Conservation (phyloP, 2,797 vertebrate species). For the Lateolabrax maculatus region DNA sequence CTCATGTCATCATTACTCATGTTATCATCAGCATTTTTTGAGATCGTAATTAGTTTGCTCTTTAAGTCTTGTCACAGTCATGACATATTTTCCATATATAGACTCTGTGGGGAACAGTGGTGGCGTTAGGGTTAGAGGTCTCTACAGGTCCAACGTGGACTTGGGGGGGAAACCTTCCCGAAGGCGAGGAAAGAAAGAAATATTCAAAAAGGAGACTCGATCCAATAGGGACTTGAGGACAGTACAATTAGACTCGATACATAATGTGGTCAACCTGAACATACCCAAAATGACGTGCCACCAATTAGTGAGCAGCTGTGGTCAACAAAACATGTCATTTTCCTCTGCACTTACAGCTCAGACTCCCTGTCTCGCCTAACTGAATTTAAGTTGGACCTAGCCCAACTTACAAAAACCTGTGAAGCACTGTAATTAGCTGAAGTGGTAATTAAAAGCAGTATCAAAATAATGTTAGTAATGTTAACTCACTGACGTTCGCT, state of each 20-base stretch:
- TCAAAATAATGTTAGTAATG: not conserved
- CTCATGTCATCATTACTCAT: conserved; percentile 40
- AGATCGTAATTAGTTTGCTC: conserved; percentile 21
- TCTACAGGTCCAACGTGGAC: not conserved
- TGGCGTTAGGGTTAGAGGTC: not conserved
- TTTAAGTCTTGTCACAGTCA: conserved; percentile 23
- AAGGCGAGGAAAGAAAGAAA: not conserved
- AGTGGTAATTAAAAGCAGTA: not conserved
- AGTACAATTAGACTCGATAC: not conserved
- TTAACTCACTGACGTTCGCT: not conserved
- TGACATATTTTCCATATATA: conserved; percentile 9
- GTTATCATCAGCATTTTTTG: conserved; percentile 23
- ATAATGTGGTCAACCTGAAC: not conserved
- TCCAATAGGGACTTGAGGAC: not conserved
- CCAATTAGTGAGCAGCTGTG: not conserved
- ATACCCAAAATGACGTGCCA: not conserved
- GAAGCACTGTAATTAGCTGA: not conserved
- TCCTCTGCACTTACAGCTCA: not conserved
- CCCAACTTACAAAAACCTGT: not conserved
- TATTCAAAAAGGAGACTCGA: not conserved
- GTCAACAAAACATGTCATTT: not conserved
- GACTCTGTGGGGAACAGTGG: not conserved
- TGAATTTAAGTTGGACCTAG: not conserved
- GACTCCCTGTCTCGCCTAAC: not conserved
- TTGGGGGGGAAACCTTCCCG: not conserved